phyloP scores from a whole-genome alignment of 2,113 vertebrate species.

The Dermatemys mawii region DNA sequence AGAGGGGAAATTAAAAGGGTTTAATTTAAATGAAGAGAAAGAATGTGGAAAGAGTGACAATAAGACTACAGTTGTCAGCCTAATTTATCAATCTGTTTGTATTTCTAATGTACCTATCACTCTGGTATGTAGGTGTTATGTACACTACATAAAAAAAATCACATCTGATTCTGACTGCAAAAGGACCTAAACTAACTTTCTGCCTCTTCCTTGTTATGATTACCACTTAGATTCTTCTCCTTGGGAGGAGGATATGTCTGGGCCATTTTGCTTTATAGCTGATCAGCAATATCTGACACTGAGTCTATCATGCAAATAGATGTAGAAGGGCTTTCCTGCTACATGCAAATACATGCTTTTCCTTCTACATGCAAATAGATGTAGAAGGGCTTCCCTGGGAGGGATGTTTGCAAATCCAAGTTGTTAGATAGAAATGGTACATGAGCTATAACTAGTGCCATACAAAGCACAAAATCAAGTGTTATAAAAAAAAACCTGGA shows the following conservation, averaged over 20 bases:
- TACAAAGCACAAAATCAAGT: neutral
- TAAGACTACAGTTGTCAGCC: neutral
- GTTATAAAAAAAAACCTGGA: fast-evolving
- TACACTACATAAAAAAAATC: neutral
- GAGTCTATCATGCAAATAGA: neutral
- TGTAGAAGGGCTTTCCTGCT: neutral
- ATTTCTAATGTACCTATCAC: neutral
- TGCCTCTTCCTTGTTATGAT: neutral
- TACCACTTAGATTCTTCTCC: neutral
- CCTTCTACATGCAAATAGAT: too few species aligned
- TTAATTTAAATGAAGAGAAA: neutral
- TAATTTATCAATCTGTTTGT: neutral
- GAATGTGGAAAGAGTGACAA: neutral
- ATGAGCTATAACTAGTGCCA: neutral
- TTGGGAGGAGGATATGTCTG: neutral
- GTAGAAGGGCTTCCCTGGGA: neutral
- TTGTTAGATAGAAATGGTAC: neutral
- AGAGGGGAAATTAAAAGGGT: neutral
- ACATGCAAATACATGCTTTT: too few species aligned
- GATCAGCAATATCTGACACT: conserved; percentile 32
- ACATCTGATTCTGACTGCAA: neutral
- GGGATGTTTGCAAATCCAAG: conserved; percentile 25
- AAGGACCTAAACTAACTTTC: neutral
- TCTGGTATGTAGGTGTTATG: neutral
- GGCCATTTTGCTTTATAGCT: conserved; percentile 19